Evolutionary conservation across 2,797 vertebrate genomes (phyloP).

Genomic region (Ispidina picta): DNA sequence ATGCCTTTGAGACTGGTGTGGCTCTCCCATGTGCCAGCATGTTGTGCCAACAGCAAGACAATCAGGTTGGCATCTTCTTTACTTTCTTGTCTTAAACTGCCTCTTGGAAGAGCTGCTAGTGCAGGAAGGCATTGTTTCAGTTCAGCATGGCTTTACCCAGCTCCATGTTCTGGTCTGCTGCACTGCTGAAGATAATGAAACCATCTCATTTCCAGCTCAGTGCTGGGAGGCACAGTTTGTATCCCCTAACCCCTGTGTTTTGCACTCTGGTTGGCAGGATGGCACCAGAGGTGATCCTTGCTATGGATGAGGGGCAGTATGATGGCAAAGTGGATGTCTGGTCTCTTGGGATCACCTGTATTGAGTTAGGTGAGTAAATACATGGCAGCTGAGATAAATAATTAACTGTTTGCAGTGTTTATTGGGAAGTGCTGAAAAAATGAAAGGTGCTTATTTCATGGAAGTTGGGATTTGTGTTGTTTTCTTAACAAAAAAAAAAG

Average conservation of each 20-base stretch:
- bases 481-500: not conserved
- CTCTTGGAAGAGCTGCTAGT: not conserved
- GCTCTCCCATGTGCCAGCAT: not conserved
- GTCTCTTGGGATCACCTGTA: conserved; percentile 97
- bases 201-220: not conserved
- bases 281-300: conserved; percentile 97
- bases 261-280: conserved; percentile 84
- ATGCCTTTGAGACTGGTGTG: not conserved
- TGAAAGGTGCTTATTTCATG: not conserved
- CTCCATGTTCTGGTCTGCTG: not conserved
- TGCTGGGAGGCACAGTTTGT: not conserved
- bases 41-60: not conserved
- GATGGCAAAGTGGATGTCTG: conserved; percentile 96
- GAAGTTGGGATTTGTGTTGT: not conserved
- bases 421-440: not conserved
- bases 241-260: not conserved
- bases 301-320: conserved; percentile 98
- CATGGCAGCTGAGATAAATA: not conserved
- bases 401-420: not conserved
- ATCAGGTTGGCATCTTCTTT: not conserved
- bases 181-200: not conserved
- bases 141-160: not conserved
- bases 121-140: not conserved
- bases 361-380: conserved; percentile 90
- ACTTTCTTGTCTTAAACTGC: not conserved